Percentiles rank a stretch among this genome's conserved stretches.
These are phyloP conservation scores for Deroplatys truncata DNA, from an alignment of 2,888 invertebrate species.

Conservation along the genomic window DNA sequence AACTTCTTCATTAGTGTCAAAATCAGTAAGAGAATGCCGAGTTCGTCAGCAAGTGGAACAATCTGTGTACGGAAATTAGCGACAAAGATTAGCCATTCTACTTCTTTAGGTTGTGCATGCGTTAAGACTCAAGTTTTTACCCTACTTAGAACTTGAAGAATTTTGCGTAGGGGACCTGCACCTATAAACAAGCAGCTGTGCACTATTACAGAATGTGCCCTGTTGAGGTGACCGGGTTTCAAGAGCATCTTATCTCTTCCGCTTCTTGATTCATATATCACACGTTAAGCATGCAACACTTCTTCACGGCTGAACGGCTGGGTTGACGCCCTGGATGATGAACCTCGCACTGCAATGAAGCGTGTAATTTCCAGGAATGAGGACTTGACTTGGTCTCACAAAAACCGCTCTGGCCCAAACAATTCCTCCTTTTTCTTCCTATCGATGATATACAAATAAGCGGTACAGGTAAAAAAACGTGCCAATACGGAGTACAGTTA, in stretches of 20 bases:
- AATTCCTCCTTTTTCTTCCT: neutral
- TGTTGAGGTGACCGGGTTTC: neutral
- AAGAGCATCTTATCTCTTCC: neutral
- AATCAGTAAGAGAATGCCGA: too few relatives aligned
- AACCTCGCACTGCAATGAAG: neutral
- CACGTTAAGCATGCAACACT: neutral
- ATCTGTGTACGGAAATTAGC: too few relatives aligned
- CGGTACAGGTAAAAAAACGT: neutral
- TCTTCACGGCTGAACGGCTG: neutral
- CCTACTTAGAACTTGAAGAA: too few relatives aligned
- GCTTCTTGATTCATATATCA: neutral
- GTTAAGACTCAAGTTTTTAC: too few relatives aligned
- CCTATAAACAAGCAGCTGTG: neutral
- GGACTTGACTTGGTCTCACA: neutral
- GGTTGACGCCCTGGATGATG: neutral
- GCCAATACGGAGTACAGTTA: neutral
- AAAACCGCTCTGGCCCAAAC: neutral
- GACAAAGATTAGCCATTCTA: too few relatives aligned
- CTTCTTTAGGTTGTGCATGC: too few relatives aligned
- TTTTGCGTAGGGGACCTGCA: too few relatives aligned
- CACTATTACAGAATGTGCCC: neutral
- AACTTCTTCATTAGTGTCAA: too few relatives aligned
- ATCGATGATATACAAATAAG: neutral
- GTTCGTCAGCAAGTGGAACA: too few relatives aligned
- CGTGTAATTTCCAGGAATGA: neutral